Evolutionary conservation across 2,113 vertebrate species (phyloP).

Genomic region (Malurus melanocephalus): DNA sequence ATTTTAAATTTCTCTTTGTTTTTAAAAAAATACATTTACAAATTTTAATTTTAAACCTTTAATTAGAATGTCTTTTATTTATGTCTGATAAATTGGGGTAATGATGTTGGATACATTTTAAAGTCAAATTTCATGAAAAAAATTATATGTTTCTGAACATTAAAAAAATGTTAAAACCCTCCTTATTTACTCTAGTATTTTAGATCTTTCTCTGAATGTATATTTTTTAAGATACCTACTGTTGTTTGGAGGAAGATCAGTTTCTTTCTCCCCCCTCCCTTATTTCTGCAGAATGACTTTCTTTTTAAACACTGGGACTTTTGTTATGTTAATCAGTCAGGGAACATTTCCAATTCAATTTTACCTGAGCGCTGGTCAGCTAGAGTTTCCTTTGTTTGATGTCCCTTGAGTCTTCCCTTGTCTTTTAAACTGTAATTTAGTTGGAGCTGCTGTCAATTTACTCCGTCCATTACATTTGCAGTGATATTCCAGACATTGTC

Average conservation of each 20-base stretch:
- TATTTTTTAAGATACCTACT: conserved; percentile 52
- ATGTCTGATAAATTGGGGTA: background rate
- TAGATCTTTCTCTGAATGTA: conserved; percentile 9
- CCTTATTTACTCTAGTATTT: conserved; percentile 5
- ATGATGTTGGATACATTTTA: background rate
- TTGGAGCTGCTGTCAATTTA: conserved; percentile 85
- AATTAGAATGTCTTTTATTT: background rate
- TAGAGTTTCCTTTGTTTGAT: conserved; percentile 86
- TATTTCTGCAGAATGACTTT: conserved; percentile 91
- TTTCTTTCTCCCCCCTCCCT: conserved; percentile 69
- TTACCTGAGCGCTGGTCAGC: conserved; percentile 97
- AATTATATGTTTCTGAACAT: background rate
- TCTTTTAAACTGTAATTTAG: conserved; percentile 93
- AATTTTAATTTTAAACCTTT: background rate
- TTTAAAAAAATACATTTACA: background rate
- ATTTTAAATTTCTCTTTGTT: background rate
- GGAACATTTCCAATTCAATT: conserved; percentile 98
- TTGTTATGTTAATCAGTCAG: conserved; percentile 97
- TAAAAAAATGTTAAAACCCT: background rate
- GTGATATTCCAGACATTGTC: conserved; percentile 78
- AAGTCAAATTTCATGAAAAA: background rate
- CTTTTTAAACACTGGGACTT: conserved; percentile 89
- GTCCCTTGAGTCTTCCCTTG: conserved; percentile 85
- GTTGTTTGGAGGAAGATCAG: conserved; percentile 69
- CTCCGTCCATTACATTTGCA: conserved; percentile 80